Base-by-base conservation (phyloP, 2,113 vertebrate species). In the Sinocyclocheilus anshuiensis region DNA sequence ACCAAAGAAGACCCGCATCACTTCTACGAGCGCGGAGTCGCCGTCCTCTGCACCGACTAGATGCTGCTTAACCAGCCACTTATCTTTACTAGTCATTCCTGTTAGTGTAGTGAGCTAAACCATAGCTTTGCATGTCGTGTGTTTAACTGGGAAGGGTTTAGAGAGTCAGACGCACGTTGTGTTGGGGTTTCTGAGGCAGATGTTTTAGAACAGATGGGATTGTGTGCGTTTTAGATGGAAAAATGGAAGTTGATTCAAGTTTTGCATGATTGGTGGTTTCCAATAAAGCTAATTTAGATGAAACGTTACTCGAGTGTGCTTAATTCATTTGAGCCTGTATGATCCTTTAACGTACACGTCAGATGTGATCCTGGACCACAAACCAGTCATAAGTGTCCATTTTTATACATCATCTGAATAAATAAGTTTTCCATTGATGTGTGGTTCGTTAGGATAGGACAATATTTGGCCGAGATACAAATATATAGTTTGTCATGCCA, bases 11-110 rank as follows among this genome's bases (percentile, higher is more conserved):
- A 98, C 33, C 97, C 98, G 0, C 97, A 97, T 26, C 97, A 96
- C 93, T 99, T 99, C 95, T 99, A 99, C 0, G 98, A 99, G 87
- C 97, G 97, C 0, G 98, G 98, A 0, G 98, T 99, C 9, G 98
- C 98, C 0, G 93, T 99, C 65, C 93, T 99, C 84, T 99, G 98
- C 92, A 99, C 97, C 0, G 98, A 99, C 92, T 99, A 94, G 89
- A 91, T 0, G 39, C 7, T 4, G 57, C 1, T n/a, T 59, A 7
- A 3, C 20, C 57, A 59, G 13, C 16, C 15, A 15, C 45, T 79
- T 4, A 61, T 81, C 42, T 59, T 57, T 18, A 59, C 24, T 87
- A 85, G 87, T 81, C 67, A n/a, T 57, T 15, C 57, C 76, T 89
- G 16, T 55, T 91, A 89, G 81, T n/a, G 18, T 85, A 18, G 50